A percentile compares a stretch with the other conserved stretches of the same genome.
Conservation (phyloP, 2,113 vertebrate genomes). For the Calyptomena viridis region DNA sequence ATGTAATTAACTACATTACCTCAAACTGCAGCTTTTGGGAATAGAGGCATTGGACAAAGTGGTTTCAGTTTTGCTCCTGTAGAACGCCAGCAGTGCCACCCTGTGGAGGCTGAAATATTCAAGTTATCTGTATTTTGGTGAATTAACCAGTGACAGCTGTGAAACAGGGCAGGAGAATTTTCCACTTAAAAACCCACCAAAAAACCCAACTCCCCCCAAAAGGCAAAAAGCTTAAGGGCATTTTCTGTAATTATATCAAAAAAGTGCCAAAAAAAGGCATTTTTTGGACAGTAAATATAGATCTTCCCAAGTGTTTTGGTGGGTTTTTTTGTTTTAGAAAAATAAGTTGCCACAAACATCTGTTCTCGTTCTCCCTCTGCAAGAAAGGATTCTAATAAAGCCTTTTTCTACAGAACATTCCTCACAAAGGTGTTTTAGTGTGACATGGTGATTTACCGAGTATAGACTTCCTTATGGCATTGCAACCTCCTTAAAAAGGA, state of each 20-base stretch:
- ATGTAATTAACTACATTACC: rapidly evolving
- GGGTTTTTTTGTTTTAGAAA: neutral
- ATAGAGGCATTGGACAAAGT: neutral
- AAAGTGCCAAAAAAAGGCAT: rapidly evolving
- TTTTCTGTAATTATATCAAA: rapidly evolving
- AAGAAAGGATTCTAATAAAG: too few relatives aligned
- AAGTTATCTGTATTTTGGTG: rapidly evolving
- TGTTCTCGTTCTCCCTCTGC: neutral
- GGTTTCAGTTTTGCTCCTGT: neutral
- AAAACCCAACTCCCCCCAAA: too few relatives aligned
- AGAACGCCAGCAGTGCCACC: neutral
- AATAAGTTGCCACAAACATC: rapidly evolving
- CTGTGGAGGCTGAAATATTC: neutral
- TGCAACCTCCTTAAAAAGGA: neutral
- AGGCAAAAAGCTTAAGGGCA: rapidly evolving
- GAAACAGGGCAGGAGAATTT: neutral
- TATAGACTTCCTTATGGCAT: rapidly evolving
- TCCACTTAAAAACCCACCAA: neutral
- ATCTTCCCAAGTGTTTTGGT: neutral
- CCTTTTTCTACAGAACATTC: neutral
- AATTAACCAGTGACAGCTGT: rapidly evolving
- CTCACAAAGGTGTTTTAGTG: rapidly evolving
- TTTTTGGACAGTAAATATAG: neutral
- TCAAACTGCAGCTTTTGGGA: neutral
- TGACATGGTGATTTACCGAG: rapidly evolving